These are phyloP conservation scores for Eilema griseolum DNA, from an alignment of 2,888 invertebrate species.

Conservation along the genomic window DNA sequence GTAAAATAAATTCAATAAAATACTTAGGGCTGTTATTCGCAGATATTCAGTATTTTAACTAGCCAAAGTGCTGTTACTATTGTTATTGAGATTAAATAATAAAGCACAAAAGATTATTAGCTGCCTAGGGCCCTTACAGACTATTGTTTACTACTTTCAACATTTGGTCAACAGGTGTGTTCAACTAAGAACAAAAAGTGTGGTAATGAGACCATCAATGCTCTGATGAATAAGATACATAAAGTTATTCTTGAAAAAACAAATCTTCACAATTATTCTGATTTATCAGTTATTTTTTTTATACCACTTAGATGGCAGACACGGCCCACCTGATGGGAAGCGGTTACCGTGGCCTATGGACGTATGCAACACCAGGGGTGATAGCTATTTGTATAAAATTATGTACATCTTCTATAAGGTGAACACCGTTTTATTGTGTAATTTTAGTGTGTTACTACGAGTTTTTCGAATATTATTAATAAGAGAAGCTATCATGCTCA, in stretches of 20 bases:
- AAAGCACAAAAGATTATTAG: conserved; percentile 37
- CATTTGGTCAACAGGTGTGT: conserved; percentile 46
- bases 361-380: no score
- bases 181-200: conserved; percentile 21
- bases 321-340: no score
- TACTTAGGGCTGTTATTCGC: conserved; percentile 18
- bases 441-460: conserved; percentile 34
- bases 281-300: no score
- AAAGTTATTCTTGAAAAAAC: no score
- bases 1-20: conserved; percentile 52
- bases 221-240: no score
- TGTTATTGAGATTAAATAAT: not conserved
- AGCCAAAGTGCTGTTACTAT: not conserved
- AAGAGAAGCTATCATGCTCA: conserved; percentile 26
- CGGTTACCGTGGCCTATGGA: no score
- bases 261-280: no score
- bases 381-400: conserved; percentile 23
- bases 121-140: not conserved
- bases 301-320: no score
- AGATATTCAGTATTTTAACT: not conserved
- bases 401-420: conserved; percentile 16
- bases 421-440: conserved; percentile 24
- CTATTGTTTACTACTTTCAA: conserved; percentile 17
- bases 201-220: no score
- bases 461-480: conserved; percentile 16